A percentile compares a stretch with the other conserved stretches of the same genome.
These are phyloP conservation scores for Drosophila asahinai DNA, from an alignment of 1,140 invertebrate species.

Conservation along the genomic window DNA sequence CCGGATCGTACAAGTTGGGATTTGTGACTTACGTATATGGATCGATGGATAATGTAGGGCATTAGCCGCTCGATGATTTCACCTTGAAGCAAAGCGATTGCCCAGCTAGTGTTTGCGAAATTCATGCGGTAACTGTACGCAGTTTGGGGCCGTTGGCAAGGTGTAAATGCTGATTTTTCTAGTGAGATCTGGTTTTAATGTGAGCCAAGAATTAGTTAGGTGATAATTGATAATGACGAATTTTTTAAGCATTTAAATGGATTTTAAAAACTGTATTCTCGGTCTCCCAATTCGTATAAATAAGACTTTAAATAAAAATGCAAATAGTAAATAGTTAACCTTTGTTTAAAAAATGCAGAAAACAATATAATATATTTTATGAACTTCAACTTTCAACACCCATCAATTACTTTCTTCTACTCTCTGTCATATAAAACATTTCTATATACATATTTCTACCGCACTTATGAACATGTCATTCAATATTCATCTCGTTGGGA, in stretches of 20 bases:
- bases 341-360: too few relatives aligned
- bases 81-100: slow-evolving; percentile 42
- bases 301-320: too few relatives aligned
- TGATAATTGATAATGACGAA: not conserved
- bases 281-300: too few relatives aligned
- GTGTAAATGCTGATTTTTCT: not conserved
- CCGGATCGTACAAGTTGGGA: not conserved
- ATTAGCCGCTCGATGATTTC: slow-evolving; percentile 50
- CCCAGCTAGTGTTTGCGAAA: not conserved
- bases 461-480: slow-evolving; percentile 16
- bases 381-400: not conserved
- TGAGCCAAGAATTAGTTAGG: slow-evolving; percentile 1
- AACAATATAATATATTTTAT: not conserved
- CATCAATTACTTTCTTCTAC: not conserved
- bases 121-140: slow-evolving; percentile 55
- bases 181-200: not conserved
- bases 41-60: slow-evolving; percentile 29
- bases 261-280: too few relatives aligned
- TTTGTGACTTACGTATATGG: not conserved
- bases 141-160: not conserved
- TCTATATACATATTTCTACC: too few relatives aligned
- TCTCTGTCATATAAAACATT: not conserved
- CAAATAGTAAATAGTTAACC: too few relatives aligned
- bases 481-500: slow-evolving; percentile 14
- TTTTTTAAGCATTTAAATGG: too few relatives aligned